Base-by-base conservation (phyloP, 2,113 vertebrate genomes). In the Mohoua ochrocephala region DNA sequence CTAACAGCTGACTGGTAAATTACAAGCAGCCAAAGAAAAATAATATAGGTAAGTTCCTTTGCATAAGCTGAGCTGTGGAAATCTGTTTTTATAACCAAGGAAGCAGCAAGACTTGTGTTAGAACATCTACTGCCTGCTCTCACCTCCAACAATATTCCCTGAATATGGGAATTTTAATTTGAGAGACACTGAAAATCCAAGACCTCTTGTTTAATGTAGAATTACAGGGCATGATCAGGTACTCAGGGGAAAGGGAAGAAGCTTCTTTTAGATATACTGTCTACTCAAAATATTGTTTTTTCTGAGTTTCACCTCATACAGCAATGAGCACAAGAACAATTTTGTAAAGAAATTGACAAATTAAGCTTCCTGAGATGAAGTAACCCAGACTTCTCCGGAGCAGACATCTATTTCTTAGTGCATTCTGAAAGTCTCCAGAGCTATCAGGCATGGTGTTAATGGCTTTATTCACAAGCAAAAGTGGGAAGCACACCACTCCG, bases 1-100 rank as follows among this genome's bases (percentile, higher is more conserved):
- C 94, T 76, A 96, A 88, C 91, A 94, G 92, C 91, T 94, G 92
- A 94, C 85, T 82, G 45, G 64, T n/a, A 89, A 87, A 87, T 61
- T 86, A 93, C 30, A 86, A 74, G 30, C 63, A 89, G 61, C 45
- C 71, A 31, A 87, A 87, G 76, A 63, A 87, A 96, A 97, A 79
- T 49, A 86, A 89, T 35, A 96, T 17, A 94, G 71, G 84, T 91
- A 93, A 94, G 28, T 64, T 84, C 56, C 64, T 96, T 91, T 95
- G 90, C 78, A 69, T 87, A 91, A 95, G 86, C 89, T 78, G 45
- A 94, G 80, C 93, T 69, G 76, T 47, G 82, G 71, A 95, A 96
- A 94, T 85, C 87, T 87, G 67, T 79, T 97, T 94, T 87, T 82
- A 75, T 78, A 95, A 93, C 50, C 41, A 42, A 64, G 80, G 30